phyloP scores from a whole-genome alignment of 2,797 vertebrate genomes.

The Capromys pilorides region DNA sequence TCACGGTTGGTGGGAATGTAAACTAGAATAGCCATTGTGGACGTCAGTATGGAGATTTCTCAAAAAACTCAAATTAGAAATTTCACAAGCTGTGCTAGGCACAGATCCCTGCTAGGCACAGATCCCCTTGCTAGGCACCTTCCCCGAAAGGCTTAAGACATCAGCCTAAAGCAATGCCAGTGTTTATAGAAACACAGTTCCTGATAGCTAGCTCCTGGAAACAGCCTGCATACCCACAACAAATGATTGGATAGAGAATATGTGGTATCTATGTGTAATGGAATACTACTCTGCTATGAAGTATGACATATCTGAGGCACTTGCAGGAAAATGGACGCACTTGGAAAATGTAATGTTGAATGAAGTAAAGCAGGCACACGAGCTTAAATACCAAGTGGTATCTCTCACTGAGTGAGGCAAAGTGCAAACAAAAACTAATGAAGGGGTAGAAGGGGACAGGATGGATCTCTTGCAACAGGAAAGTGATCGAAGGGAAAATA shows the following conservation, averaged over 20 bases:
- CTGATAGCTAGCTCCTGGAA: no score
- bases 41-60: no score
- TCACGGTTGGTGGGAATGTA: no score
- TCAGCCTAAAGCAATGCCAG: neutral
- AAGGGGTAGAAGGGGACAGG: neutral
- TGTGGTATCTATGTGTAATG: no score
- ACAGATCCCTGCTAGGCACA: no score
- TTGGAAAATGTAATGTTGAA: neutral
- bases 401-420: neutral
- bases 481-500: neutral
- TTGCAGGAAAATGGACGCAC: no score
- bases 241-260: no score
- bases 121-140: neutral
- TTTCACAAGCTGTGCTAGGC: neutral
- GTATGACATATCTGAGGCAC: no score
- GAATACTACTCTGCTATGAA: no score
- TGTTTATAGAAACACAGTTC: no score
- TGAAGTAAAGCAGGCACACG: neutral
- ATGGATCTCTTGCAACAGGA: neutral
- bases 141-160: neutral
- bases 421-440: neutral
- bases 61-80: neutral
- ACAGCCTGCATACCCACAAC: no score
- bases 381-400: neutral
- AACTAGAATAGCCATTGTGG: no score